Evolutionary conservation across 2,888 invertebrate genomes (phyloP).

Genomic region (Physocephala rufipes): DNA sequence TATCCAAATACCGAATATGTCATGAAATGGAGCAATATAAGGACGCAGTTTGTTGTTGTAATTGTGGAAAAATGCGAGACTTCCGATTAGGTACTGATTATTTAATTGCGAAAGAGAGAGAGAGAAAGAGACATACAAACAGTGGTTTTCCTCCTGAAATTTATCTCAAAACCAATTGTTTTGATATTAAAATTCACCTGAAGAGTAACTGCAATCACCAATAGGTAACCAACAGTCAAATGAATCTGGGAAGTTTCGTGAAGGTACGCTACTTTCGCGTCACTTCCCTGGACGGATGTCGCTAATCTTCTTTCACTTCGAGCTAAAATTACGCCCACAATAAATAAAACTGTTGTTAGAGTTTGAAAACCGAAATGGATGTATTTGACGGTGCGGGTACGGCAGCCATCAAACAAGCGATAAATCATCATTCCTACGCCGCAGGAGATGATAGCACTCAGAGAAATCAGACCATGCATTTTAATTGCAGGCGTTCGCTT

Average conservation of each 20-base stretch:
- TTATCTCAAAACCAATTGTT: neutral
- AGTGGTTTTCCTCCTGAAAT: neutral
- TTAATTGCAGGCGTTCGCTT: neutral
- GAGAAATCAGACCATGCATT: neutral
- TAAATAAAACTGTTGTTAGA: neutral
- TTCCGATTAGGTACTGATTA: neutral
- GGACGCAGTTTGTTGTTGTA: neutral
- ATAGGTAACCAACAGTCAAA: conserved; percentile 2
- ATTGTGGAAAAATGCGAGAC: neutral
- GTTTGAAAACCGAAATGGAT: neutral
- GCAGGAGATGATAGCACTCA: neutral
- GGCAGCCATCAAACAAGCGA: conserved; percentile 3
- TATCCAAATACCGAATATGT: conserved; percentile 9
- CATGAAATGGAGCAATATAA: conserved; percentile 10
- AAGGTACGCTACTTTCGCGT: neutral
- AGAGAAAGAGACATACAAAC: neutral
- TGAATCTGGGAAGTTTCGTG: conserved; percentile 1
- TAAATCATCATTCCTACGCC: conserved; percentile 5
- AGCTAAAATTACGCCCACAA: neutral
- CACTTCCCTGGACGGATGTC: too few relatives aligned
- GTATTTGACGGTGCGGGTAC: conserved; percentile 9
- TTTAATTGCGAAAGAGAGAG: neutral
- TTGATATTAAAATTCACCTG: neutral
- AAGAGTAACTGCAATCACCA: neutral
- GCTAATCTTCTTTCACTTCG: neutral